phyloP scores from a whole-genome alignment of 2,888 invertebrate species.

The Sphaerophoria rueppellii region DNA sequence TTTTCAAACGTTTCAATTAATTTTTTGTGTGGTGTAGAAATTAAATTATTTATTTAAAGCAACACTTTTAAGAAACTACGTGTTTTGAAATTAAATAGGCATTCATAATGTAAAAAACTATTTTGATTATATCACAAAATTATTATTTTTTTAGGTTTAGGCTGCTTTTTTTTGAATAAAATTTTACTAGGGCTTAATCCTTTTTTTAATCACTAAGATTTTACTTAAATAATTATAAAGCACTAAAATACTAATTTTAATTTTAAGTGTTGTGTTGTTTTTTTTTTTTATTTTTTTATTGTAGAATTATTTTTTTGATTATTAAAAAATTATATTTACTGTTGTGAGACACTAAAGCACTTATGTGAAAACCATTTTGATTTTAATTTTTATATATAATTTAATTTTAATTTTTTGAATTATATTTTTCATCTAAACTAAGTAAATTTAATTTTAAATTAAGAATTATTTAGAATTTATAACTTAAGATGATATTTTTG shows the following conservation, averaged over 20 bases:
- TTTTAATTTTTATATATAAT: conserved; percentile 29
- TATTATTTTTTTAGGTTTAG: conserved; percentile 37
- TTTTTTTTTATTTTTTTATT: conserved; percentile 45
- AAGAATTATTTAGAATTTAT: conserved; percentile 44
- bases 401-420: conserved; percentile 3
- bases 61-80: conserved; percentile 41
- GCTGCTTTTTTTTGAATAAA: conserved; percentile 45
- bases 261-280: conserved; percentile 16
- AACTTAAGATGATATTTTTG: conserved; percentile 43
- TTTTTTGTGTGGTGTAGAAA: conserved; percentile 35
- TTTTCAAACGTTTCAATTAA: neutral
- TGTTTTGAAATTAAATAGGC: conserved; percentile 13
- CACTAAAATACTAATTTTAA: conserved; percentile 36
- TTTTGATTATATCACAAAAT: conserved; percentile 63
- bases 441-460: conserved; percentile 16
- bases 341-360: conserved; percentile 72
- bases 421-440: conserved; percentile 29
- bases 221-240: conserved; percentile 62
- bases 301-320: conserved; percentile 41
- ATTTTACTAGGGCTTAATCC: conserved; percentile 15
- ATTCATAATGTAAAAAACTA: conserved; percentile 35
- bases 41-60: conserved; percentile 58
- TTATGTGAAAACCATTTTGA: conserved; percentile 73
- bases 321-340: conserved; percentile 33
- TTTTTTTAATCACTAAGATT: neutral